Base-by-base conservation (phyloP, 2,797 vertebrate species). In the Amblyraja radiata region DNA sequence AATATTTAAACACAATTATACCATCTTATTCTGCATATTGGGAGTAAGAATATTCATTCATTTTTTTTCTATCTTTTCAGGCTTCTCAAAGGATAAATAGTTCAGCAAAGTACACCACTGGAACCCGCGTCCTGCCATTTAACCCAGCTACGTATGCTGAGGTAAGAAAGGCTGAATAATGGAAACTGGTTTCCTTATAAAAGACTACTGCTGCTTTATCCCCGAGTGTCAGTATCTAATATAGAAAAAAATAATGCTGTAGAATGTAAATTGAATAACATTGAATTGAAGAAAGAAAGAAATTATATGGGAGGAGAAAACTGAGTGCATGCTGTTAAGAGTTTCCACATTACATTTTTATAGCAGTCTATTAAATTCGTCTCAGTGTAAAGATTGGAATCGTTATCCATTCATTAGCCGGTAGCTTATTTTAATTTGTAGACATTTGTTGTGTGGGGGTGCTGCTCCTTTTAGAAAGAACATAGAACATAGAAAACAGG, bases 101-200 rank as follows among this genome's bases (percentile, higher is more conserved):
- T 90, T 97, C 98, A 77, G 98, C 97, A 68, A 99, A 99, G 95
- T 99, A 98, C 93, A 97, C 97, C 93, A 97, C 98, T 39, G 98
- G 99, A 95, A 99, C 98, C 73, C 96, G 97, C 13, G 97, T 97
- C 0, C 96, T 99, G 95, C 98, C 99, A 68, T 99, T 99, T 95
- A 99, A 99, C 95, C 99, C 99, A 83, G 98, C 98, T 94, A 98
- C 98, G 0, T 99, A 98, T 96, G 97, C 96, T 94, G 98, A 99
- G 98, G 99, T 99, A 97, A 95, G 92, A 80, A 36, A 18, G 13
- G 23, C 61, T 74, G 18, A 54, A 58, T 54, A 6, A 84, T 23
- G 39, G 39, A 54, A 90, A 90, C 21, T 18, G 63, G 16, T 68
- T 90, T 65, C n/a, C 65, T 28, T 36, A 32, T 88, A 63, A 10